phyloP scores from a whole-genome alignment of 2,113 vertebrate genomes.

The Ascaphus truei region DNA sequence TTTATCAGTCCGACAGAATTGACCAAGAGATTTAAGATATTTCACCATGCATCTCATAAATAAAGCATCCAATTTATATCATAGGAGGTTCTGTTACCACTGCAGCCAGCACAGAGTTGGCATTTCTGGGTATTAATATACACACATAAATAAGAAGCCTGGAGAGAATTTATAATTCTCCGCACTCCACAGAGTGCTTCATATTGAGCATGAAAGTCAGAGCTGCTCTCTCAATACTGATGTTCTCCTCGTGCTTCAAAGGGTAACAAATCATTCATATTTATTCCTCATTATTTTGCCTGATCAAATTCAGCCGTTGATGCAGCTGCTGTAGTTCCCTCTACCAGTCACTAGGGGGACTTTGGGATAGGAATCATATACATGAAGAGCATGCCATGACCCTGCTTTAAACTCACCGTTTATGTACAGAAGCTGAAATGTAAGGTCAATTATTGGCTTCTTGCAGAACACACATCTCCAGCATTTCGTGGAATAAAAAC shows the following conservation, averaged over 20 bases:
- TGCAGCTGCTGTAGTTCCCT: not conserved
- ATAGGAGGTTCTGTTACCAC: not conserved
- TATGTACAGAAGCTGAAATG: too few species aligned
- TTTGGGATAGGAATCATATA: not conserved
- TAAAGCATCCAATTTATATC: not conserved
- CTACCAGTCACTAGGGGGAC: not conserved
- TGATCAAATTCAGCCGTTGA: slow-evolving; percentile 1
- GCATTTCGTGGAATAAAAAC: not conserved
- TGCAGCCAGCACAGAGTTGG: not conserved
- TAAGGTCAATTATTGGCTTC: too few species aligned
- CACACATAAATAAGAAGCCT: not conserved
- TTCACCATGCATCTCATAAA: too few species aligned
- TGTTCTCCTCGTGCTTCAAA: slow-evolving; percentile 1
- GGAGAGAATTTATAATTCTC: not conserved
- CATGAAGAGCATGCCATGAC: not conserved
- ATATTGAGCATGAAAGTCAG: slow-evolving; percentile 4
- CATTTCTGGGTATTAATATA: not conserved
- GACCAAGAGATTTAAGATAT: too few species aligned
- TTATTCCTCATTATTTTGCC: slow-evolving; percentile 21
- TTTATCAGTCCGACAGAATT: too few species aligned
- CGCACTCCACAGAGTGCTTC: not conserved
- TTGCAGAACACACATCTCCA: not conserved
- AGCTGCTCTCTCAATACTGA: not conserved
- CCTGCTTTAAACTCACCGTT: too few species aligned
- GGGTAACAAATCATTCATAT: slow-evolving; percentile 10